Conservation (phyloP, 2,888 invertebrate genomes). For the Stictocephala bisonia region DNA sequence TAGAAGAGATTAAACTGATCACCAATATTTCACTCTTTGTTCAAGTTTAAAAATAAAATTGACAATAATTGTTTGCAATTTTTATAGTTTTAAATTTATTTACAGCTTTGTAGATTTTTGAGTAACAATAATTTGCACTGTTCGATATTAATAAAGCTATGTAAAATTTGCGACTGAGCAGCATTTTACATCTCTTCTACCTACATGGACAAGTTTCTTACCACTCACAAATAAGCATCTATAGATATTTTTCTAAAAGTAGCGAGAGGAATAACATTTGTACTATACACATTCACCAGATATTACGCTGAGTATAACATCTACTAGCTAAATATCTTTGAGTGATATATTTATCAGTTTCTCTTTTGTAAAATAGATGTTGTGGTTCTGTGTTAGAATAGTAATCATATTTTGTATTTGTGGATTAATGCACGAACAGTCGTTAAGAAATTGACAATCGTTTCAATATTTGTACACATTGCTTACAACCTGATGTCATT, state of each 20-base stretch:
- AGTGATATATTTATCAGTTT: slow-evolving; percentile 4
- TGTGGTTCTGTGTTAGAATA: slow-evolving; percentile 43
- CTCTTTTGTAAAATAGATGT: slow-evolving; percentile 42
- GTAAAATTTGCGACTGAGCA: too few species aligned
- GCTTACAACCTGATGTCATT: too few species aligned
- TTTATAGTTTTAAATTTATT: too few species aligned
- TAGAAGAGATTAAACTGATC: too few species aligned
- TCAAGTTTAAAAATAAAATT: too few species aligned
- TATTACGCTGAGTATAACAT: slow-evolving; percentile 11
- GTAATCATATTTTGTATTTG: slow-evolving; percentile 36
- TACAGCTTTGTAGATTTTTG: too few species aligned
- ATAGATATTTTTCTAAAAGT: slow-evolving; percentile 29
- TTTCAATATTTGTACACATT: slow-evolving; percentile 14
- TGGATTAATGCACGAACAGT: slow-evolving; percentile 27
- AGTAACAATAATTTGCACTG: too few species aligned
- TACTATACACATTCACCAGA: slow-evolving; percentile 26
- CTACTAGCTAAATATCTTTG: slow-evolving; percentile 1
- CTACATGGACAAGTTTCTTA: not conserved
- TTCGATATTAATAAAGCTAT: too few species aligned
- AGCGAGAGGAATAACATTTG: slow-evolving; percentile 10
- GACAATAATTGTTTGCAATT: too few species aligned
- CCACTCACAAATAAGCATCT: too few species aligned
- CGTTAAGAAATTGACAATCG: slow-evolving; percentile 43
- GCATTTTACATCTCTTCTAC: too few species aligned
- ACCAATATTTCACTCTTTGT: too few species aligned